These are phyloP conservation scores for Diachrysia chrysitis DNA, from an alignment of 2,888 invertebrate species.

Conservation along the genomic window DNA sequence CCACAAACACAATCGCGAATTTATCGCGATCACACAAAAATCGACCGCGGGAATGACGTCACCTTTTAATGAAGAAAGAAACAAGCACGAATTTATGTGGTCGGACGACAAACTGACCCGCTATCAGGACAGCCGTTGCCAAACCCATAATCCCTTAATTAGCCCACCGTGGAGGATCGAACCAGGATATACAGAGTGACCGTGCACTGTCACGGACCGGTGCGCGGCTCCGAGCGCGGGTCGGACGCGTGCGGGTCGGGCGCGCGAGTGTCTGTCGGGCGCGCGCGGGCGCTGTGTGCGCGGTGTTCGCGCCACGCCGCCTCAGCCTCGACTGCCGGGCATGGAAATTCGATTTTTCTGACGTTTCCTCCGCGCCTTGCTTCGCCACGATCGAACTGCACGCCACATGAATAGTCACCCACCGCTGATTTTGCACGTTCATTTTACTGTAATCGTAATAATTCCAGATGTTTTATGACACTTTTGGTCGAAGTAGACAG, in stretches of 20 bases:
- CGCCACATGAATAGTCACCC: constrained; percentile 80
- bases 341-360: constrained; percentile 89
- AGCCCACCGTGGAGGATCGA: constrained; percentile 73
- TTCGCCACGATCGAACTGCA: constrained; percentile 87
- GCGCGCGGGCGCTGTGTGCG: constrained; percentile 84
- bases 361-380: constrained; percentile 89
- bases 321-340: constrained; percentile 87
- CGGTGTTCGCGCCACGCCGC: constrained; percentile 86
- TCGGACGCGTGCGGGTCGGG: constrained; percentile 65
- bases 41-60: constrained; percentile 84
- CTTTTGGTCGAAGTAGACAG: constrained; percentile 73
- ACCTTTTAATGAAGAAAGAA: constrained; percentile 84
- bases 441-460: constrained; percentile 71
- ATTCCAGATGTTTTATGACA: constrained; percentile 78
- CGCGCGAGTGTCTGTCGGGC: constrained; percentile 61
- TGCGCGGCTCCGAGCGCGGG: constrained; percentile 60
- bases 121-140: constrained; percentile 73
- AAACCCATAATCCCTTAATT: constrained; percentile 83
- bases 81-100: constrained; percentile 80
- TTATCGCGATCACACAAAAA: constrained; percentile 66
- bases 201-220: constrained; percentile 66
- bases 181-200: constrained; percentile 57
- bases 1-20: constrained; percentile 57
- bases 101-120: constrained; percentile 77
- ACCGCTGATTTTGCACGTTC: constrained; percentile 86